Evolutionary conservation across 2,888 invertebrate genomes (phyloP).

Genomic region (Pseudanteris insignis): DNA sequence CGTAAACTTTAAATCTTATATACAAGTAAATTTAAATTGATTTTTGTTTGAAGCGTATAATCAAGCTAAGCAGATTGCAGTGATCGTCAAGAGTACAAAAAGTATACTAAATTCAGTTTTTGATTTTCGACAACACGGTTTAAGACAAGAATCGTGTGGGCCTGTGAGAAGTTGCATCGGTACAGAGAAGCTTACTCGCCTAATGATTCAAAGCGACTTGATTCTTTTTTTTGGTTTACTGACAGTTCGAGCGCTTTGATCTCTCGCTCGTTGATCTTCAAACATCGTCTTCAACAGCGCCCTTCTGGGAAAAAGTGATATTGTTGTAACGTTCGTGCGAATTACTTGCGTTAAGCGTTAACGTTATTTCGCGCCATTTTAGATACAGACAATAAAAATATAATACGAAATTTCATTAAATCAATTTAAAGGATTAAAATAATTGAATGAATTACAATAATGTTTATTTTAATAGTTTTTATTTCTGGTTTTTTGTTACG

Average conservation of each 20-base stretch:
- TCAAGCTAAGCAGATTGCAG: no score
- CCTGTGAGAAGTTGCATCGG: constrained; percentile 26
- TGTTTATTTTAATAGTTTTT: no score
- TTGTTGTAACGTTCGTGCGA: constrained; percentile 28
- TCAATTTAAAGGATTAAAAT: neutral
- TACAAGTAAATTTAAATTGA: no score
- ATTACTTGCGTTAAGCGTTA: constrained; percentile 19
- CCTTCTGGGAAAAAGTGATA: constrained; percentile 26
- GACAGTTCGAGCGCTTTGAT: constrained; percentile 32
- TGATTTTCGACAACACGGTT: no score
- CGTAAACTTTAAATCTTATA: no score
- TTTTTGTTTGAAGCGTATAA: no score
- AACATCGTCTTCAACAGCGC: constrained; percentile 20
- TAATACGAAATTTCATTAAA: no score
- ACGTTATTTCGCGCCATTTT: neutral
- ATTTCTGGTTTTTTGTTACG: no score
- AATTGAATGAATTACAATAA: no score
- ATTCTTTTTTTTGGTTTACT: constrained; percentile 16
- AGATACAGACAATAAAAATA: no score
- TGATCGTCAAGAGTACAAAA: no score
- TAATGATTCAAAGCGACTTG: constrained; percentile 33
- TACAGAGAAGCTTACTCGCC: constrained; percentile 14
- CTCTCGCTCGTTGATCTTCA: constrained; percentile 38
- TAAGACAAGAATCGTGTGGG: no score
- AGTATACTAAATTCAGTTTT: neutral